Conservation (phyloP, 2,888 invertebrate species). For the Nectonema munidae region DNA sequence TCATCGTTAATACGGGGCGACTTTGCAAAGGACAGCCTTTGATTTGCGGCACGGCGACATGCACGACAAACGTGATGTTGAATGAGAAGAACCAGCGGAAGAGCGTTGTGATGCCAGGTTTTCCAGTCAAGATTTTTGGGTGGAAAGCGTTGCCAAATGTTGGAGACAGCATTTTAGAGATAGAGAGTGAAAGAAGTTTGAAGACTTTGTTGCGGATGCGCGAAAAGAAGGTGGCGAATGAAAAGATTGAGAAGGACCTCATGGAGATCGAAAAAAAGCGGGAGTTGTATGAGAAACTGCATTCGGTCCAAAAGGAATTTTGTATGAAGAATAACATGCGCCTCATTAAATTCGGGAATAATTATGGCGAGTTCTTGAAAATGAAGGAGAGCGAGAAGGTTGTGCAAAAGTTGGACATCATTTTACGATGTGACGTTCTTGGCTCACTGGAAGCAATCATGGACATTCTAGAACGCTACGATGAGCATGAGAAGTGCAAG, state of each 20-base stretch:
- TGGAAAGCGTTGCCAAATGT: constrained; percentile 61
- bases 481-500: constrained; percentile 28
- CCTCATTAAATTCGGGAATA: constrained; percentile 8
- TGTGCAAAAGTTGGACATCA: constrained; percentile 21
- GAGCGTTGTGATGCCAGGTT: constrained; percentile 40
- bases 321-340: constrained; percentile 10
- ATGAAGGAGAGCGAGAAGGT: constrained; percentile 2
- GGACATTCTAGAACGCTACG: constrained; percentile 52
- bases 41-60: no score
- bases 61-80: no score
- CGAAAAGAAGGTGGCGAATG: constrained; percentile 29
- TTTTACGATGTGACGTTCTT: constrained; percentile 59
- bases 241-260: constrained; percentile 32
- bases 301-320: no score
- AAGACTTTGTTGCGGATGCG: constrained; percentile 28
- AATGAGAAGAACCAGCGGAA: no score
- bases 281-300: no score
- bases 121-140: constrained; percentile 51
- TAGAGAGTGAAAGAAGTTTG: constrained; percentile 8
- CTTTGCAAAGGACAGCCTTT: no score
- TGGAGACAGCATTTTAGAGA: constrained; percentile 54
- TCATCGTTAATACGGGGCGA: no score
- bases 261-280: constrained; percentile 32
- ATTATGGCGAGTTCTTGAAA: not conserved
- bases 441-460: constrained; percentile 79